Conservation (phyloP, 2,113 vertebrate species). For the Menidia beryllina region DNA sequence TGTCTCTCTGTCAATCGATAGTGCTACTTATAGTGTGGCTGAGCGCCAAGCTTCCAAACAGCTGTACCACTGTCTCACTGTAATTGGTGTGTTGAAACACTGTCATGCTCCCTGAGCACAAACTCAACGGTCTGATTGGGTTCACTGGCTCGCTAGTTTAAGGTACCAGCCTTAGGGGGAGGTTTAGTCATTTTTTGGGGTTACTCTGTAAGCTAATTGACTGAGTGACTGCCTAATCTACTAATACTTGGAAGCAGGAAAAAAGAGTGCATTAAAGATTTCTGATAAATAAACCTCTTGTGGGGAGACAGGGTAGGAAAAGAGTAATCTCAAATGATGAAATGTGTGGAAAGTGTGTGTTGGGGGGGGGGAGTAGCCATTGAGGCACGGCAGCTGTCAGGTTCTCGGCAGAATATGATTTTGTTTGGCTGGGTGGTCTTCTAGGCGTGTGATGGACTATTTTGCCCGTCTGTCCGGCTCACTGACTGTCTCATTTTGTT, state of each 20-base stretch:
- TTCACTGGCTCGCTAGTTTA: conserved; percentile 49
- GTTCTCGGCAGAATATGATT: conserved; percentile 28
- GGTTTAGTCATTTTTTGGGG: conserved; percentile 22
- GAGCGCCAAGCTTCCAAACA: conserved; percentile 69
- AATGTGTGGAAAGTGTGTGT: conserved; percentile 3
- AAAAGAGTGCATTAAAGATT: neutral
- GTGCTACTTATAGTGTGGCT: conserved; percentile 69
- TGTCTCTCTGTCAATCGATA: conserved; percentile 66
- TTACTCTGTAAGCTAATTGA: neutral
- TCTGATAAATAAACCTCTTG: neutral
- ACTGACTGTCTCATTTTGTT: conserved; percentile 12
- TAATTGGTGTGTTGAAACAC: conserved; percentile 79
- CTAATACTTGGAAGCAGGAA: neutral
- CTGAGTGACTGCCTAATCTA: conserved; percentile 1
- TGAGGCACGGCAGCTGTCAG: conserved; percentile 35
- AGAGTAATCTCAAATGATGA: conserved; percentile 6
- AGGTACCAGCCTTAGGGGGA: conserved; percentile 61
- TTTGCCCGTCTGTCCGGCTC: conserved; percentile 22
- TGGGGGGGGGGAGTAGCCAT: neutral
- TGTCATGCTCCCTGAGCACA: conserved; percentile 73
- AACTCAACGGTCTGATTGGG: conserved; percentile 56
- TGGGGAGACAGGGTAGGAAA: neutral
- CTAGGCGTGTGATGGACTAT: conserved; percentile 25
- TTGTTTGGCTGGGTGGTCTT: conserved; percentile 37
- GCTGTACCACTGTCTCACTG: conserved; percentile 67